A percentile compares a stretch with the other conserved stretches of the same genome.
These are phyloP conservation scores for Adineta ricciae DNA, from an alignment of 2,888 invertebrate species.

Conservation along the genomic window DNA sequence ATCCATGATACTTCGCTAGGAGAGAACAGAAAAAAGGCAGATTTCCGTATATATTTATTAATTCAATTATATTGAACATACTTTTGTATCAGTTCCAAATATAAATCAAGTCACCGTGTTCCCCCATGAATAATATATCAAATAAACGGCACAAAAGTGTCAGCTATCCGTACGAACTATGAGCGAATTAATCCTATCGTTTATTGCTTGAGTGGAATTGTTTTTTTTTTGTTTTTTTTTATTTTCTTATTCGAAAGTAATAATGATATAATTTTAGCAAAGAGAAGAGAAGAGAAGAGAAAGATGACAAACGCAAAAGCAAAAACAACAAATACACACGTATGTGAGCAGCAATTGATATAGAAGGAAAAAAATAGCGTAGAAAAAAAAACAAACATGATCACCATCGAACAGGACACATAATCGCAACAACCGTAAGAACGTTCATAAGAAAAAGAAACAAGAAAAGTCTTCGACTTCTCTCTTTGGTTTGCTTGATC, in stretches of 20 bases:
- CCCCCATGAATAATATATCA: too few relatives aligned
- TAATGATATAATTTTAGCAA: slow-evolving; percentile 9
- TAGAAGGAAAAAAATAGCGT: not conserved
- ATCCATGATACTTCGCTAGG: too few relatives aligned
- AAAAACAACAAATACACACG: not conserved
- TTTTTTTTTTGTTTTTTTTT: not conserved
- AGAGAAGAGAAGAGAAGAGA: not conserved
- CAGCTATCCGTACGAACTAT: too few relatives aligned
- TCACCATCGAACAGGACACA: not conserved
- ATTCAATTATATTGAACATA: too few relatives aligned
- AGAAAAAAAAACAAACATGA: not conserved
- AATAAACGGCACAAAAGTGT: too few relatives aligned
- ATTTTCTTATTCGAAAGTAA: slow-evolving; percentile 13
- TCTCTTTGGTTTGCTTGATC: not conserved
- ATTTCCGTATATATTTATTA: too few relatives aligned
- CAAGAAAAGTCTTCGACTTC: not conserved
- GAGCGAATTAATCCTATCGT: too few relatives aligned
- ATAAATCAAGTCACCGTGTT: too few relatives aligned
- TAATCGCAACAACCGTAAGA: not conserved
- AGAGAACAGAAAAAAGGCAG: too few relatives aligned
- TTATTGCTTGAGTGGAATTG: too few relatives aligned
- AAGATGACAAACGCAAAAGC: not conserved
- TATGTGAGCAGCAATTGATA: not conserved
- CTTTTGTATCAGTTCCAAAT: too few relatives aligned
- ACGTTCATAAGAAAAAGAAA: not conserved